A percentile compares a stretch with the other conserved stretches of the same genome.
These are phyloP conservation scores for Gephyroberyx darwinii DNA, from an alignment of 2,797 vertebrate genomes.

Conservation along the genomic window DNA sequence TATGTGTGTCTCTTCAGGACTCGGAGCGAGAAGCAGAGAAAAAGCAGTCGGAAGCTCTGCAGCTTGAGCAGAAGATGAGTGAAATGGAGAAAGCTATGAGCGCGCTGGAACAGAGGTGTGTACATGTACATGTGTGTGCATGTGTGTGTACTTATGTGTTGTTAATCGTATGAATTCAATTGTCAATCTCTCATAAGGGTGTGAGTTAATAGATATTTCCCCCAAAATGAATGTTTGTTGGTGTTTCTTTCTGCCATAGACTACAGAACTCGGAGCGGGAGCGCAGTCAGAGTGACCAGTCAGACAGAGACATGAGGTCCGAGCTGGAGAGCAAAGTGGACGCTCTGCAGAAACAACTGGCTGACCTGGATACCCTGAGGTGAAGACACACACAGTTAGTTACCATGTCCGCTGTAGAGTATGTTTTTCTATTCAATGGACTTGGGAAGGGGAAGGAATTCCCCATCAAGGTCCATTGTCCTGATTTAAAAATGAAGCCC, in stretches of 20 bases:
- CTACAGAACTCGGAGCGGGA: conserved; percentile 86
- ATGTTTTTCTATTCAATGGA: neutral
- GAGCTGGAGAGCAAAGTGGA: conserved; percentile 86
- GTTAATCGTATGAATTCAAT: neutral
- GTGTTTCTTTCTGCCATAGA: conserved; percentile 67
- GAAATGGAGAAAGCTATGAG: conserved; percentile 88
- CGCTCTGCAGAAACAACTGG: conserved; percentile 84
- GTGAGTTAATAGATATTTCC: neutral
- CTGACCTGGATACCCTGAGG: conserved; percentile 89
- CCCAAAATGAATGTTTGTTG: neutral
- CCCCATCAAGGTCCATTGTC: neutral
- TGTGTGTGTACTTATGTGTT: neutral
- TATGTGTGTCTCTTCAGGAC: conserved; percentile 75
- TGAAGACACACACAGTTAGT: conserved; percentile 50
- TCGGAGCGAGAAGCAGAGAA: conserved; percentile 85
- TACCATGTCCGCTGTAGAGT: neutral
- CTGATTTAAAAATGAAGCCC: neutral
- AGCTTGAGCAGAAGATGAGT: conserved; percentile 88
- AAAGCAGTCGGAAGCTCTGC: conserved; percentile 86
- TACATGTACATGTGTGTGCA: neutral
- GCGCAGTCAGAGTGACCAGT: conserved; percentile 82
- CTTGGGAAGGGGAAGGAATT: neutral
- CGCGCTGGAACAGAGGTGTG: conserved; percentile 86
- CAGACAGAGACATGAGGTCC: conserved; percentile 83
- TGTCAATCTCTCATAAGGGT: too few relatives aligned